A percentile compares a stretch with the other conserved stretches of the same genome.
These are phyloP conservation scores for Dipodomys ordii DNA, from an alignment of 2,113 vertebrate species.

Conservation along the genomic window DNA sequence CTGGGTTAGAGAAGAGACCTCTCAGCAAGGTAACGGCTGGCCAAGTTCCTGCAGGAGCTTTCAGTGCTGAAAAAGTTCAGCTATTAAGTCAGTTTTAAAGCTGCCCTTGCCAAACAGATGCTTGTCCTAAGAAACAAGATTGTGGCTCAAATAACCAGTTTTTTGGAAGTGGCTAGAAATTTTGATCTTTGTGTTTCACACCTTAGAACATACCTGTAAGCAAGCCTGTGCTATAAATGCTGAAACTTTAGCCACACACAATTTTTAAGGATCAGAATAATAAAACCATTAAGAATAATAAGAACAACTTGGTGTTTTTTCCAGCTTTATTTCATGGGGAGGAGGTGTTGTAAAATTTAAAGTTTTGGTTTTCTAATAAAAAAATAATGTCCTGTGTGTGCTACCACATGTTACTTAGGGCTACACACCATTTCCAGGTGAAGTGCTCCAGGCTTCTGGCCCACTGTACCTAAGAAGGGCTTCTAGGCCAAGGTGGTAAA, in stretches of 20 bases:
- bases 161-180: conserved; percentile 22
- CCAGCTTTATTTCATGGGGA: conserved; percentile 61
- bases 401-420: not conserved
- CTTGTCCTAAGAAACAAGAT: conserved; percentile 47
- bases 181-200: conserved; percentile 24
- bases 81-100: not conserved
- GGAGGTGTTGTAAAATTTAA: not conserved
- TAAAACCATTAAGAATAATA: not conserved
- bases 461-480: not conserved
- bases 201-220: not conserved
- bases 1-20: not conserved
- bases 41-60: not conserved
- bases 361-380: conserved; percentile 42
- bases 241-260: not conserved
- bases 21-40: not conserved
- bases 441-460: not conserved
- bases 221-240: not conserved
- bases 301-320: conserved; percentile 36
- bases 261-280: conserved; percentile 37
- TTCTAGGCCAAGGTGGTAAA: not conserved
- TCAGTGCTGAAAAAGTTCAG: not conserved
- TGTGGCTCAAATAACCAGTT: not conserved
- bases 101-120: conserved; percentile 14
- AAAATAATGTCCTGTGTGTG: conserved; percentile 61
- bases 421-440: not conserved